These are phyloP conservation scores for Catonia carolina DNA, from an alignment of 2,888 invertebrate species.

Conservation along the genomic window DNA sequence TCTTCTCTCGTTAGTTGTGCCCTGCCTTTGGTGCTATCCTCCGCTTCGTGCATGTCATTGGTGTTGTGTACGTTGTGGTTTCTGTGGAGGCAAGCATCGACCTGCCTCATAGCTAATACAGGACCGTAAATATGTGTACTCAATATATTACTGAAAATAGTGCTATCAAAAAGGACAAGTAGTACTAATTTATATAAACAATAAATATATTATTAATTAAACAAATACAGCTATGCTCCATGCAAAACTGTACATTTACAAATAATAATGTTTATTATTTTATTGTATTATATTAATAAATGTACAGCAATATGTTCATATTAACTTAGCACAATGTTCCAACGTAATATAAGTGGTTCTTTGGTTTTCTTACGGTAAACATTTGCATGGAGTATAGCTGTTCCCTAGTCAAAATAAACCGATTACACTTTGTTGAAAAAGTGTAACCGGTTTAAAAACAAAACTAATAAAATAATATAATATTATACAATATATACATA, in stretches of 20 bases:
- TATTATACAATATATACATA: too few relatives aligned
- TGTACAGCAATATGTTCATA: not conserved
- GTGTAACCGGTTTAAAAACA: too few relatives aligned
- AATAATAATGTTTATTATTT: not conserved
- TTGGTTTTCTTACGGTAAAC: too few relatives aligned
- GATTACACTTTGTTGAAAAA: too few relatives aligned
- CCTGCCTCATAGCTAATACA: conserved; percentile 30
- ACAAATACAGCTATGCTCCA: not conserved
- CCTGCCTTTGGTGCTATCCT: conserved; percentile 91
- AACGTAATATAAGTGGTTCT: too few relatives aligned
- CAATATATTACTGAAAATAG: too few relatives aligned
- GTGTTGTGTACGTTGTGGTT: conserved; percentile 69
- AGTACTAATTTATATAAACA: too few relatives aligned
- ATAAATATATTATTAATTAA: not conserved
- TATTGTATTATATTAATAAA: not conserved
- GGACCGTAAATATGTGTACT: not conserved
- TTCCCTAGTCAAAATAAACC: too few relatives aligned
- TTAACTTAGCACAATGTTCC: too few relatives aligned
- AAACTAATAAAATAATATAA: too few relatives aligned
- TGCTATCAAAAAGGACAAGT: too few relatives aligned
- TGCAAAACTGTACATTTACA: not conserved
- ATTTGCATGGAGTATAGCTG: too few relatives aligned
- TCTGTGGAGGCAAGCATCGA: conserved; percentile 75
- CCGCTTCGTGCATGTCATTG: conserved; percentile 78
- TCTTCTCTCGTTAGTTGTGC: conserved; percentile 77